phyloP scores from a whole-genome alignment of 2,113 vertebrate species.

The Parus major region DNA sequence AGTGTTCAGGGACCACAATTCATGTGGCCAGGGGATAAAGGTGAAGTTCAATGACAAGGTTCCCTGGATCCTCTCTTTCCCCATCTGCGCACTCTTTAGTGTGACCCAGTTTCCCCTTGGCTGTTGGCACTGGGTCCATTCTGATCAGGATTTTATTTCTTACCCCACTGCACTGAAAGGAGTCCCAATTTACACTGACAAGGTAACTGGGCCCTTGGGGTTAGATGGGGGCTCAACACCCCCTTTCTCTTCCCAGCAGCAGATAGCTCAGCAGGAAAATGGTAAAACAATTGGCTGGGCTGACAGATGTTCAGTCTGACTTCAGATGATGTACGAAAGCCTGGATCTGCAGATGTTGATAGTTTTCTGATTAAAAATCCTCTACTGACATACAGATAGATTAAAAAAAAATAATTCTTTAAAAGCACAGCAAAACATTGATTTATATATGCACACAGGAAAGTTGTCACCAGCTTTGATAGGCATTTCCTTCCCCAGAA shows the following conservation, averaged over 20 bases:
- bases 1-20: not conserved
- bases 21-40: not conserved
- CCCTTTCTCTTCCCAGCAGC: not conserved
- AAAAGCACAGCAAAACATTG: not conserved
- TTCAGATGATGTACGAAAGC: not conserved
- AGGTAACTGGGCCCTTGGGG: not conserved
- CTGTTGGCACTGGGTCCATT: not conserved
- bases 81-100: fast-evolving
- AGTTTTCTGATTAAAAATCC: not conserved
- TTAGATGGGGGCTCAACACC: not conserved
- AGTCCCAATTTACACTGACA: not conserved
- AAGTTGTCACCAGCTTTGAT: not conserved
- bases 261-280: not conserved
- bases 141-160: not conserved
- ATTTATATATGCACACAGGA: not conserved
- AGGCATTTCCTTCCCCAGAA: not conserved
- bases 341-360: not conserved
- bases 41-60: constrained; percentile 11
- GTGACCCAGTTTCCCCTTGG: not conserved
- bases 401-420: not conserved
- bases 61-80: not conserved
- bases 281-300: not conserved
- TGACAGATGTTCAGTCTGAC: not conserved
- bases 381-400: not conserved
- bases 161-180: not conserved